phyloP scores from a whole-genome alignment of 2,113 vertebrate genomes.

The Gallinago undulata region DNA sequence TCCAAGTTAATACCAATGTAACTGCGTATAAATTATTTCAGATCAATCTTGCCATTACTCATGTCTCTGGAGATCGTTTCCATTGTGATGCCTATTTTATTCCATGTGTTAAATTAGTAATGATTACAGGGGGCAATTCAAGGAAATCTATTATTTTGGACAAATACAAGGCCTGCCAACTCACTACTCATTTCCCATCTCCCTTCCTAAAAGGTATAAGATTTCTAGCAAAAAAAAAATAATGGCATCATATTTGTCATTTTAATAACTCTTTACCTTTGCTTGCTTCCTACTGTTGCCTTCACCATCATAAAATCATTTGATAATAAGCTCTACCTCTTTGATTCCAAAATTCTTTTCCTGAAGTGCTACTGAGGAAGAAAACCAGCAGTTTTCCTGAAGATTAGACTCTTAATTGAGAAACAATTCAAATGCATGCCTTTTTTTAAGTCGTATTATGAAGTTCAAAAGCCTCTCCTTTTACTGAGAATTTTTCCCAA shows the following conservation, averaged over 20 bases:
- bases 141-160: slow-evolving; percentile 23
- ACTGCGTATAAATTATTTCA: neutral
- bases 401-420: neutral
- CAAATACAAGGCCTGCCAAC: neutral
- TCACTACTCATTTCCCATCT: neutral
- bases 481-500: neutral
- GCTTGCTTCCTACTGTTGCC: neutral
- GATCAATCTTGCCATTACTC: neutral
- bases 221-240: neutral
- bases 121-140: neutral
- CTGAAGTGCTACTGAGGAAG: neutral
- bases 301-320: neutral
- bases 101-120: neutral
- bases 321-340: neutral
- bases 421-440: neutral
- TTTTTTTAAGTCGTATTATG: neutral
- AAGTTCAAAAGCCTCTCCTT: neutral
- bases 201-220: neutral
- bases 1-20: neutral
- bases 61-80: neutral
- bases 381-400: neutral
- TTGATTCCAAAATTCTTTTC: neutral
- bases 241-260: neutral
- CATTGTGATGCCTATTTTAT: neutral
- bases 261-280: neutral